Evolutionary conservation across 2,888 invertebrate species (phyloP).

Genomic region (Schrankia costaestrigalis): DNA sequence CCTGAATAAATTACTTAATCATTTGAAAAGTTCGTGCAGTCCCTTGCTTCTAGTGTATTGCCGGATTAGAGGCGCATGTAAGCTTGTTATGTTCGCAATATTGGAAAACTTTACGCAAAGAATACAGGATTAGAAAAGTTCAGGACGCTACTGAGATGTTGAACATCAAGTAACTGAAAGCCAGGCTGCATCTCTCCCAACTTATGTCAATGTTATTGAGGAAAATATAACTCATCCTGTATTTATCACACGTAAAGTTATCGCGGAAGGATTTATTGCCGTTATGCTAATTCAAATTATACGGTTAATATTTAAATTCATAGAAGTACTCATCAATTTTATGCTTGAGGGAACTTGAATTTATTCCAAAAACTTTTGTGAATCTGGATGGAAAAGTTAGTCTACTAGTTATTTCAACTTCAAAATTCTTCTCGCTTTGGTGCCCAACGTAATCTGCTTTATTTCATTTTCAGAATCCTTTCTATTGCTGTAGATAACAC

Average conservation of each 20-base stretch:
- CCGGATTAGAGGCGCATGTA: conserved; percentile 53
- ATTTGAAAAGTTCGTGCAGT: conserved; percentile 39
- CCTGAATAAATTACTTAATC: conserved; percentile 43
- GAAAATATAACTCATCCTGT: conserved; percentile 5
- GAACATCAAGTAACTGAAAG: conserved; percentile 35
- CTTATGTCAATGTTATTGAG: conserved; percentile 14
- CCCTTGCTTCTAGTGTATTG: conserved; percentile 38
- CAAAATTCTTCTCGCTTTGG: conserved; percentile 40
- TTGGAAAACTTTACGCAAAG: conserved; percentile 65
- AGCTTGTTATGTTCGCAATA: conserved; percentile 63
- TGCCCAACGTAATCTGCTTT: conserved; percentile 28
- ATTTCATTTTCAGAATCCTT: too few species aligned
- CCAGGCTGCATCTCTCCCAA: conserved; percentile 13
- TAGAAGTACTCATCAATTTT: conserved; percentile 53
- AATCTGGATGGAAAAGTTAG: conserved; percentile 51
- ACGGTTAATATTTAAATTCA: conserved; percentile 34
- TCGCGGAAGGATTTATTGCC: conserved; percentile 12
- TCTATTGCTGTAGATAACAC: too few species aligned
- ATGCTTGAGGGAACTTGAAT: conserved; percentile 51
- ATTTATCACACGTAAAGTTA: conserved; percentile 9
- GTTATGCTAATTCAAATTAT: conserved; percentile 24
- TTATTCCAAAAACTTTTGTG: conserved; percentile 51
- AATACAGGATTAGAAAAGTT: conserved; percentile 70
- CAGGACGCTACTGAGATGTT: conserved; percentile 42
- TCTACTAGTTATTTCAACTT: conserved; percentile 57